Percentiles rank a stretch among this genome's conserved stretches.
phyloP scores from a whole-genome alignment of 2,888 invertebrate genomes.

The Eupithecia abbreviata region DNA sequence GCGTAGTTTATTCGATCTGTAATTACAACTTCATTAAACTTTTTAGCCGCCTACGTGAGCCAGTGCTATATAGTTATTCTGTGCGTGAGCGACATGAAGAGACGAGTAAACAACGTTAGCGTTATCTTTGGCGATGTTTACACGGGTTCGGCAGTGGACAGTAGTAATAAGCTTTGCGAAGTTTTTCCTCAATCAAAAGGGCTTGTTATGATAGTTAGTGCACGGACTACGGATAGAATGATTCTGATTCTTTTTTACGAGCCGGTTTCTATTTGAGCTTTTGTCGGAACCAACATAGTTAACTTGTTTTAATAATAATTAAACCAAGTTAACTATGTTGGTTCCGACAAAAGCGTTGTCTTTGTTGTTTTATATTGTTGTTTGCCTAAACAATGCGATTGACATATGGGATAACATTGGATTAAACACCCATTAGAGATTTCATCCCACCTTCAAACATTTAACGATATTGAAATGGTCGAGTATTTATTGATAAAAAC shows the following conservation, averaged over 20 bases:
- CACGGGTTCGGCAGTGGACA: slow-evolving; percentile 36
- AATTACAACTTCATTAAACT: too few species aligned
- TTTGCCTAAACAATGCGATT: not conserved
- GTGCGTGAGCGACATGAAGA: slow-evolving; percentile 42
- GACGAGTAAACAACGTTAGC: not conserved
- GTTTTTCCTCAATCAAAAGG: slow-evolving; percentile 17
- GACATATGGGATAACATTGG: not conserved
- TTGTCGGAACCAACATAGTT: not conserved
- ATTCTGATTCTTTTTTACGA: not conserved
- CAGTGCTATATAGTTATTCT: too few species aligned
- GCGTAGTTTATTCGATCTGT: too few species aligned
- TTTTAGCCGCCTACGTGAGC: too few species aligned
- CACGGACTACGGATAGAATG: not conserved
- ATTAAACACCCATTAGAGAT: not conserved
- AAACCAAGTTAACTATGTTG: too few species aligned
- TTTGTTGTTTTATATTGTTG: too few species aligned
- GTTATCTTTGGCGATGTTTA: slow-evolving; percentile 53
- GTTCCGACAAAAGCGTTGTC: too few species aligned
- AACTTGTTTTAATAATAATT: not conserved
- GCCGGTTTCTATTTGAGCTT: not conserved
- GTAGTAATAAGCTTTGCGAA: slow-evolving; percentile 25
- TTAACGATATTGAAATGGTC: not conserved
- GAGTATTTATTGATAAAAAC: not conserved
- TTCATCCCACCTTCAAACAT: not conserved
- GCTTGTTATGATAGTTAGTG: slow-evolving; percentile 8